Percentiles rank a stretch among this genome's conserved stretches.
Evolutionary conservation across 2,888 invertebrate genomes (phyloP).

Genomic region (Caenorhabditis sulstoni): DNA sequence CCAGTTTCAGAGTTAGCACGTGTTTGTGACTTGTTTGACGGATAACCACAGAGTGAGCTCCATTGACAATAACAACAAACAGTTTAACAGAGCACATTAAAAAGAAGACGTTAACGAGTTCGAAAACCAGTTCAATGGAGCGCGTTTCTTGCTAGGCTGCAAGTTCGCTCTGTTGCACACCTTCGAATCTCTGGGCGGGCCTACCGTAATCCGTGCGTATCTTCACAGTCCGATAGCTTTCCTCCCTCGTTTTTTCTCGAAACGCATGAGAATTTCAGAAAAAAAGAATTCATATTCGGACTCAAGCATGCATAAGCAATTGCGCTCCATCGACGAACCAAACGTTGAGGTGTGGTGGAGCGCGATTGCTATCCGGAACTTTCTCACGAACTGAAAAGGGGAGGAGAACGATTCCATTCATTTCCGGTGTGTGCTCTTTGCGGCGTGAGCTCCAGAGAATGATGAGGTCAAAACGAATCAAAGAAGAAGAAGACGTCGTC

Average conservation of each 20-base stretch:
- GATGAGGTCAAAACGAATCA: conserved; percentile 13
- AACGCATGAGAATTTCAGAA: too few species aligned
- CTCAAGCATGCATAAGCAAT: too few species aligned
- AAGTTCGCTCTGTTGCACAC: too few species aligned
- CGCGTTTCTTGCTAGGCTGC: too few species aligned
- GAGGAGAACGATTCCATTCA: background rate
- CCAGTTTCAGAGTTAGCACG: too few species aligned
- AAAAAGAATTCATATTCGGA: too few species aligned
- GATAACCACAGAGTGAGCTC: too few species aligned
- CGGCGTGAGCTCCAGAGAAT: background rate
- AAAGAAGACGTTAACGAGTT: too few species aligned
- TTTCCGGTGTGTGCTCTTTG: conserved; percentile 8
- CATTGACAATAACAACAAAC: background rate
- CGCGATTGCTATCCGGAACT: background rate
- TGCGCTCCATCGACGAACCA: background rate
- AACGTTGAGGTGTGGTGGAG: background rate
- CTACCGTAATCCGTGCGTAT: conserved; percentile 26
- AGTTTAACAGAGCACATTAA: conserved; percentile 20
- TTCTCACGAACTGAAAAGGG: background rate
- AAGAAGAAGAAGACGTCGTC: conserved; percentile 6
- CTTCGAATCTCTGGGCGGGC: too few species aligned
- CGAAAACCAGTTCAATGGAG: too few species aligned
- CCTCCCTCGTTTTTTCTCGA: too few species aligned
- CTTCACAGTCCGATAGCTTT: conserved; percentile 12
- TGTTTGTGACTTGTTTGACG: too few species aligned